phyloP scores from a whole-genome alignment of 2,797 vertebrate genomes.

The Orestias chungarensis region DNA sequence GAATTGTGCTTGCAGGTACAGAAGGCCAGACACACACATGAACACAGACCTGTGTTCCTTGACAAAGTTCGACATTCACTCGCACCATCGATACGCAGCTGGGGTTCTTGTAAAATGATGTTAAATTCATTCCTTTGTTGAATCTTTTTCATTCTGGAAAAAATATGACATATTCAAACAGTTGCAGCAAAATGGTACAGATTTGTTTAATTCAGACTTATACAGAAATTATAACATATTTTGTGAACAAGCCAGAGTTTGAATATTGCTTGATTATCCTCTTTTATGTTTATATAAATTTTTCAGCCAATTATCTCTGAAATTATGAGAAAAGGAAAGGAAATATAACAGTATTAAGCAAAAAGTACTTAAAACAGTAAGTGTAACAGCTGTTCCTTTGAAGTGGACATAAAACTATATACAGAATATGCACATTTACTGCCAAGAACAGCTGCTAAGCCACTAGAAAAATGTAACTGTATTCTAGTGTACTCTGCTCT shows the following conservation, averaged over 20 bases:
- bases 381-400: constrained; percentile 28
- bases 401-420: constrained; percentile 38
- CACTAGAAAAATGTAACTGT: constrained; percentile 23
- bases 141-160: constrained; percentile 17
- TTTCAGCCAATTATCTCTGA: constrained; percentile 5
- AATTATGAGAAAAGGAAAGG: constrained; percentile 27
- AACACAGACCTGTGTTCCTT: constrained; percentile 6
- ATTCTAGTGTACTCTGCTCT: constrained; percentile 18
- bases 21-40: constrained; percentile 36
- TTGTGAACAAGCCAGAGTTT: constrained; percentile 20
- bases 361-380: constrained; percentile 32
- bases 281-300: constrained; percentile 10
- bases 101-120: constrained; percentile 34
- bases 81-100: not conserved
- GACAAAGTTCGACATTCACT: constrained; percentile 34
- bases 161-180: not conserved
- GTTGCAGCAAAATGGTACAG: not conserved
- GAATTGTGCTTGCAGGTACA: constrained; percentile 46
- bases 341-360: constrained; percentile 30
- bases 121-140: constrained; percentile 57
- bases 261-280: constrained; percentile 34
- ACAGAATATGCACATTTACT: constrained; percentile 14
- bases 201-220: too few species aligned
- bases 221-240: too few species aligned
- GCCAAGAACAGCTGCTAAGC: constrained; percentile 17